Percentiles rank a stretch among this genome's conserved stretches.
phyloP scores from a whole-genome alignment of 2,113 vertebrate genomes.

The western clawed frog (Xenopus tropicalis) region DNA sequence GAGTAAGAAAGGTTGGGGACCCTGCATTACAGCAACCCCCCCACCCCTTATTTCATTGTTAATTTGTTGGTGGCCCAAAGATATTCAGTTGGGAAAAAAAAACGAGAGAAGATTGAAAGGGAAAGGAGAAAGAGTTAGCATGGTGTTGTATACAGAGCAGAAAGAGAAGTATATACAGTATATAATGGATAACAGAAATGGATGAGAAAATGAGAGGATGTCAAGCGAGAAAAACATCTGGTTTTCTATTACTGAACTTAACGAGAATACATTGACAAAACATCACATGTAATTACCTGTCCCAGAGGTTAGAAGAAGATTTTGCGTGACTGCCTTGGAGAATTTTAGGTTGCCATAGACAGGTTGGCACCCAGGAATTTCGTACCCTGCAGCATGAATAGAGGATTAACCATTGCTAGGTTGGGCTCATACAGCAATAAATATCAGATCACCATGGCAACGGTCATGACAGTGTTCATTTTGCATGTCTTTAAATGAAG shows the following conservation, averaged over 20 bases:
- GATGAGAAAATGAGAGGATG: no score
- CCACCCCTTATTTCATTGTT: no score
- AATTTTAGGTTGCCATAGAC: slow-evolving; percentile 73
- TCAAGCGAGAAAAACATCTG: not conserved
- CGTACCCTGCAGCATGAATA: slow-evolving; percentile 73
- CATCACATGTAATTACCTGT: slow-evolving; percentile 70
- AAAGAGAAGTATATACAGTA: not conserved
- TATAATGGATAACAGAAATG: not conserved
- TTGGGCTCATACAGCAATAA: slow-evolving; percentile 48
- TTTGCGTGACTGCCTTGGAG: slow-evolving; percentile 75
- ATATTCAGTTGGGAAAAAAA: no score
- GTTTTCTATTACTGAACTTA: not conserved
- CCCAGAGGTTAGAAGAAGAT: slow-evolving; percentile 75
- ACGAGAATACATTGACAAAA: slow-evolving; percentile 45
- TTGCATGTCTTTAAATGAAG: no score
- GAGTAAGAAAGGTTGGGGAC: no score
- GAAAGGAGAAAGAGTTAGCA: no score
- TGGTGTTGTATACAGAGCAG: no score
- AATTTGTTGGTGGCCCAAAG: no score
- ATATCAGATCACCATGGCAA: slow-evolving; percentile 25
- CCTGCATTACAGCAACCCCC: no score
- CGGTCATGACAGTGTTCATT: no score
- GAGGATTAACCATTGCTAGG: slow-evolving; percentile 73
- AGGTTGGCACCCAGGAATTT: slow-evolving; percentile 76
- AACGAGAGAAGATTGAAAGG: no score